Evolutionary conservation across 1,140 invertebrate species (phyloP).

Genomic region (Paraescarpia echinospica): DNA sequence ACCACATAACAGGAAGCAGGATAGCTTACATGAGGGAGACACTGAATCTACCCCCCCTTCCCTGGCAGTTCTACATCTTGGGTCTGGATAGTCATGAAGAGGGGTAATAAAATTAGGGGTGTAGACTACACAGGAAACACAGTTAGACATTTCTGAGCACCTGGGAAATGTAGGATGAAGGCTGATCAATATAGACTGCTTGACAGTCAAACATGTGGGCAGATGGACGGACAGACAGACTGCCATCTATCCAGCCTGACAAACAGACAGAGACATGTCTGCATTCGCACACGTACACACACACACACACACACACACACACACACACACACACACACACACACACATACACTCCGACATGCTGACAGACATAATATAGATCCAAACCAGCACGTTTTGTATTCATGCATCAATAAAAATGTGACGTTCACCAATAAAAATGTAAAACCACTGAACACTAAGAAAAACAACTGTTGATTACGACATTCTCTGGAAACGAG

Average conservation of each 20-base stretch:
- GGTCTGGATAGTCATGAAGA: background rate
- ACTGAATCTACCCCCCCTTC: background rate
- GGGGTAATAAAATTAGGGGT: background rate
- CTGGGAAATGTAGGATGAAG: background rate
- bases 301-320: background rate
- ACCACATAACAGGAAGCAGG: no score
- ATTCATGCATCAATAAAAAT: background rate
- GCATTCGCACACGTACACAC: background rate
- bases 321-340: no score
- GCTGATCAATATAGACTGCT: background rate
- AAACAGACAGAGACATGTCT: no score
- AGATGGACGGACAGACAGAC: no score
- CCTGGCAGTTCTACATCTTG: background rate
- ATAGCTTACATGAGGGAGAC: no score
- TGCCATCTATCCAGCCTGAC: no score
- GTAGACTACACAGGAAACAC: background rate
- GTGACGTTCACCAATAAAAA: background rate
- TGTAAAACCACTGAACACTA: background rate
- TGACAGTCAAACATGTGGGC: constrained; percentile 8
- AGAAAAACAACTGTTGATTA: background rate
- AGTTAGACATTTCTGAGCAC: background rate
- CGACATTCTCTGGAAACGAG: background rate
- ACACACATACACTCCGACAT: no score
- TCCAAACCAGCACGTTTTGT: background rate
- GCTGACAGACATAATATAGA: no score